These are phyloP conservation scores for Zygogramma bicolorata DNA, from an alignment of 2,888 invertebrate genomes.

Conservation along the genomic window DNA sequence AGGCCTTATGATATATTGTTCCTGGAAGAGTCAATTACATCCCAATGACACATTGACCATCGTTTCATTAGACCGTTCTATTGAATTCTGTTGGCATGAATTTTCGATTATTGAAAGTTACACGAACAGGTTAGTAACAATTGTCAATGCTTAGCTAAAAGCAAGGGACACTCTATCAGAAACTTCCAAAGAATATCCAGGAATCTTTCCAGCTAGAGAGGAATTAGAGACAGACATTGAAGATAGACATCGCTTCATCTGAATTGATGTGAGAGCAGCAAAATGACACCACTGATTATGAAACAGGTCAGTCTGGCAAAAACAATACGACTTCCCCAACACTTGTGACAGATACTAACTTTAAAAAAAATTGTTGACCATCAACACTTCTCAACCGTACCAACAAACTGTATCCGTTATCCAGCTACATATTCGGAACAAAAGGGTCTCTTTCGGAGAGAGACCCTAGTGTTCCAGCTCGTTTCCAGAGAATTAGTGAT, in stretches of 20 bases:
- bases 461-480: slow-evolving; percentile 97
- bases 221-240: background rate
- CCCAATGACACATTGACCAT: too few species aligned
- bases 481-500: slow-evolving; percentile 98
- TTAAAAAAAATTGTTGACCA: slow-evolving; percentile 66
- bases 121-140: too few species aligned
- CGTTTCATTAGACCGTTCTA: too few species aligned
- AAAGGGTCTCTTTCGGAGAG: slow-evolving; percentile 99
- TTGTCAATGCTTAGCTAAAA: too few species aligned
- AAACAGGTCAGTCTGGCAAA: slow-evolving; percentile 79
- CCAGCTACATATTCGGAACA: slow-evolving; percentile 99
- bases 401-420: slow-evolving; percentile 93
- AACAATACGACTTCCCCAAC: slow-evolving; percentile 64
- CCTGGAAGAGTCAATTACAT: too few species aligned
- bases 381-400: slow-evolving; percentile 82
- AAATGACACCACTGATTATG: slow-evolving; percentile 61
- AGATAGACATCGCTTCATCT: slow-evolving; percentile 69
- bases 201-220: too few species aligned
- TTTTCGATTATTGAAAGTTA: too few species aligned
- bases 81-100: too few species aligned
- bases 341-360: slow-evolving; percentile 57
- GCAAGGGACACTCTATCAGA: too few species aligned
- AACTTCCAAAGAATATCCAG: too few species aligned
- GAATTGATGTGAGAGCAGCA: slow-evolving; percentile 65
- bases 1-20: too few species aligned